These are phyloP conservation scores for Philereme transversata DNA, from an alignment of 2,888 invertebrate genomes.

Conservation along the genomic window DNA sequence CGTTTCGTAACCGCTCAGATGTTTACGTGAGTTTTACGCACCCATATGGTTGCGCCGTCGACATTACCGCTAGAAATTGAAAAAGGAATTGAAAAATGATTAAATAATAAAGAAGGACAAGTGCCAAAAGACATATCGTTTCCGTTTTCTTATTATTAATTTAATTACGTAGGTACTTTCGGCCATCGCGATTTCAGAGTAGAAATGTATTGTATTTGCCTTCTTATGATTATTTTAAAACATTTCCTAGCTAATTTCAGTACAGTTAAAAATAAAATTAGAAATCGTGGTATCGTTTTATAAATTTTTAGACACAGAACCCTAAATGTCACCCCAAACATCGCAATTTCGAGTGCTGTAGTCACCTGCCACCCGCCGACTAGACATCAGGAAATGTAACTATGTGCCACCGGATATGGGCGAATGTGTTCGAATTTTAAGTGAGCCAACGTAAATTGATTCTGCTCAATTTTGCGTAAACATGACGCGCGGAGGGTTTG, in stretches of 20 bases:
- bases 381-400: slow-evolving; percentile 64
- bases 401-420: slow-evolving; percentile 62
- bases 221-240: no score
- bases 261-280: no score
- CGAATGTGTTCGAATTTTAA: slow-evolving; percentile 68
- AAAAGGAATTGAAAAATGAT: slow-evolving; percentile 77
- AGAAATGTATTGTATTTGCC: no score
- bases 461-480: slow-evolving; percentile 61
- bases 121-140: no score
- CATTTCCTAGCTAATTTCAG: no score
- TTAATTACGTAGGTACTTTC: no score
- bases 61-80: slow-evolving; percentile 72
- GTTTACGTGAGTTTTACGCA: slow-evolving; percentile 80
- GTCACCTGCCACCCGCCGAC: slow-evolving; percentile 42
- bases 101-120: slow-evolving; percentile 46
- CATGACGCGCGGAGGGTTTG: slow-evolving; percentile 54
- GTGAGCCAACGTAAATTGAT: slow-evolving; percentile 64
- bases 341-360: slow-evolving; percentile 25
- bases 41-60: slow-evolving; percentile 65
- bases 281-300: no score
- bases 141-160: no score
- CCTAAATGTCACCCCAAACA: background rate
- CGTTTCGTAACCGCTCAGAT: slow-evolving; percentile 72
- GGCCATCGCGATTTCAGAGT: no score
- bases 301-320: no score